Evolutionary conservation across 2,797 vertebrate species (phyloP).

Genomic region (Sebastes paucispinis): DNA sequence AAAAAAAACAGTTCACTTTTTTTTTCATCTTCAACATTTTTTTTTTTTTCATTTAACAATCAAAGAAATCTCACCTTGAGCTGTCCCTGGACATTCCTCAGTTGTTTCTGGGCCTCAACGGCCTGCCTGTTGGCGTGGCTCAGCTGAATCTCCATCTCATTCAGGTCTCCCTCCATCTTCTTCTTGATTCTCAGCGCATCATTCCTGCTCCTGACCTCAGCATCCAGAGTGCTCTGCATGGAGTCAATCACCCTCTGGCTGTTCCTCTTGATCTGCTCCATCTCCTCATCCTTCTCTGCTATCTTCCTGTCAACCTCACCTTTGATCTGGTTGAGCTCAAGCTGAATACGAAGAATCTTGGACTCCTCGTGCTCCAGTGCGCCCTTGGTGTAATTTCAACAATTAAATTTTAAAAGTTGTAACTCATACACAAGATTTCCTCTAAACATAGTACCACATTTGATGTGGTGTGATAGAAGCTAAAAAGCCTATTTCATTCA

Average conservation of each 20-base stretch:
- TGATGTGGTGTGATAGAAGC: background rate
- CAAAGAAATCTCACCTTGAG: constrained; percentile 82
- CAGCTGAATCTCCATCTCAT: constrained; percentile 91
- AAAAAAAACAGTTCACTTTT: constrained; percentile 1
- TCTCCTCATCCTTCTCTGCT: constrained; percentile 91
- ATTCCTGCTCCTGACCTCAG: constrained; percentile 88
- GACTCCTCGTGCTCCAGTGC: constrained; percentile 88
- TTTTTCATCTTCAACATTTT: constrained; percentile 77
- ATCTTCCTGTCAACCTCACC: constrained; percentile 87
- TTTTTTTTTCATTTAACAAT: background rate
- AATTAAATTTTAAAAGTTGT: background rate
- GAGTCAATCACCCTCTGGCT: constrained; percentile 83
- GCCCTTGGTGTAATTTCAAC: constrained; percentile 61
- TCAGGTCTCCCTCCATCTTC: constrained; percentile 91
- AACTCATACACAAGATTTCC: background rate
- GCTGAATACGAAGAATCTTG: constrained; percentile 87
- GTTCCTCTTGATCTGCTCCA: constrained; percentile 89
- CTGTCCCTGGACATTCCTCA: constrained; percentile 85
- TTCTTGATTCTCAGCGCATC: constrained; percentile 90
- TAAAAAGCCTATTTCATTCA: background rate
- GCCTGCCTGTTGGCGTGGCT: constrained; percentile 87
- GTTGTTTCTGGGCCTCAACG: constrained; percentile 88
- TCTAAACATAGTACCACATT: background rate
- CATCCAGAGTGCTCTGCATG: constrained; percentile 85
- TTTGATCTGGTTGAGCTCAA: constrained; percentile 90